phyloP scores from a whole-genome alignment of 92 coral and sea anemone species.

The Actinostola sp. region DNA sequence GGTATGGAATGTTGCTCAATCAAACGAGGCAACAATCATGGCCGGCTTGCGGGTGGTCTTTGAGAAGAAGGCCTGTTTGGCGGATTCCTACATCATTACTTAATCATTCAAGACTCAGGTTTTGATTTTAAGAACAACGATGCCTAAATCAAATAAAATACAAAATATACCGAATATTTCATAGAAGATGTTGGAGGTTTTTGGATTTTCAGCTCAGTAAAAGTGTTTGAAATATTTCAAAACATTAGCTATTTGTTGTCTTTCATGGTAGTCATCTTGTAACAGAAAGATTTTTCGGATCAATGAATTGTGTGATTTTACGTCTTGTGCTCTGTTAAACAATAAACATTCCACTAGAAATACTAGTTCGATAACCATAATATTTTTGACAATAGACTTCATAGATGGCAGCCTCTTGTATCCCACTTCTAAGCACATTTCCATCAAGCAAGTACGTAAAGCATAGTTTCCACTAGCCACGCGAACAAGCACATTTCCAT shows the following conservation, averaged over 20 bases:
- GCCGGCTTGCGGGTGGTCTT: slow-evolving; percentile 35
- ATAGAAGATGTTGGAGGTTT: not conserved
- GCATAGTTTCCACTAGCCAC: no score
- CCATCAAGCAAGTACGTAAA: no score
- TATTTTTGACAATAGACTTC: no score
- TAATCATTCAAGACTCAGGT: slow-evolving; percentile 20
- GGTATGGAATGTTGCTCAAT: slow-evolving; percentile 51
- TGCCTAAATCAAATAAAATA: slow-evolving; percentile 5
- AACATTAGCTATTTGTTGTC: slow-evolving; percentile 10
- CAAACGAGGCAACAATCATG: slow-evolving; percentile 9
- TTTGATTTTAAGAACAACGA: not conserved
- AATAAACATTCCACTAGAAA: not conserved
- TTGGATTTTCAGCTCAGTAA: no score
- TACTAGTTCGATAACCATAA: no score
- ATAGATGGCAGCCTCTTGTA: no score
- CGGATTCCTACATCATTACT: slow-evolving; percentile 57
- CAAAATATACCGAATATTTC: no score
- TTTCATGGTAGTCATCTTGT: slow-evolving; percentile 7
- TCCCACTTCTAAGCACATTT: no score
- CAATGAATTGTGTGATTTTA: slow-evolving; percentile 16
- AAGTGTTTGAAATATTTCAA: not conserved
- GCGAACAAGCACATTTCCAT: no score
- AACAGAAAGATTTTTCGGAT: slow-evolving; percentile 23
- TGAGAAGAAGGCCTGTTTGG: slow-evolving; percentile 21
- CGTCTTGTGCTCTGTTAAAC: slow-evolving; percentile 20